Conservation (phyloP, 2,888 invertebrate genomes). For the Caradrina kadenii region DNA sequence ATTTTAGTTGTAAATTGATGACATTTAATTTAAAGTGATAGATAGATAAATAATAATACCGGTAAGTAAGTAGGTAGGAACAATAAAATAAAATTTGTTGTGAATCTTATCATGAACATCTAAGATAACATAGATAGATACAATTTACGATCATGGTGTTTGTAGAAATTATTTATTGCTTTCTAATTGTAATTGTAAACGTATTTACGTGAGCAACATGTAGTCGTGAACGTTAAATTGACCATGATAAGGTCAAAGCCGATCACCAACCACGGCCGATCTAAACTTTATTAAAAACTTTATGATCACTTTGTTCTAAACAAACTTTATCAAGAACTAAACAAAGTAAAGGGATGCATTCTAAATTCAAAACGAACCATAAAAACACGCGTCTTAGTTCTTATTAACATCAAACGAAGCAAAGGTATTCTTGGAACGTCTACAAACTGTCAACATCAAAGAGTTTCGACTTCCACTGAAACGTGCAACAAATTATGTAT, state of each 20-base stretch:
- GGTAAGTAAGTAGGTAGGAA: neutral
- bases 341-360: constrained; percentile 27
- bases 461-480: constrained; percentile 63
- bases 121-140: neutral
- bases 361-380: constrained; percentile 60
- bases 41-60: neutral
- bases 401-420: constrained; percentile 70
- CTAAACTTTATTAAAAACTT: no score
- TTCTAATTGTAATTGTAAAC: no score
- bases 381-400: constrained; percentile 64
- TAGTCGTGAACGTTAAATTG: no score
- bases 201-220: neutral
- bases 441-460: constrained; percentile 70
- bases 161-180: neutral
- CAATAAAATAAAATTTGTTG: neutral
- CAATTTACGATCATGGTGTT: neutral
- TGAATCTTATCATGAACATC: constrained; percentile 14
- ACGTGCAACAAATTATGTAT: constrained; percentile 72
- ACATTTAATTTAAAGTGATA: neutral
- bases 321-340: neutral
- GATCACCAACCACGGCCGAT: no score
- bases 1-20: no score
- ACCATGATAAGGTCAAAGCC: no score
- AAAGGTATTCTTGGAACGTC: constrained; percentile 64
- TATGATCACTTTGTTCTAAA: no score